A percentile compares a stretch with the other conserved stretches of the same genome.
Evolutionary conservation across 2,888 invertebrate species (phyloP).

Genomic region (Phania funesta): DNA sequence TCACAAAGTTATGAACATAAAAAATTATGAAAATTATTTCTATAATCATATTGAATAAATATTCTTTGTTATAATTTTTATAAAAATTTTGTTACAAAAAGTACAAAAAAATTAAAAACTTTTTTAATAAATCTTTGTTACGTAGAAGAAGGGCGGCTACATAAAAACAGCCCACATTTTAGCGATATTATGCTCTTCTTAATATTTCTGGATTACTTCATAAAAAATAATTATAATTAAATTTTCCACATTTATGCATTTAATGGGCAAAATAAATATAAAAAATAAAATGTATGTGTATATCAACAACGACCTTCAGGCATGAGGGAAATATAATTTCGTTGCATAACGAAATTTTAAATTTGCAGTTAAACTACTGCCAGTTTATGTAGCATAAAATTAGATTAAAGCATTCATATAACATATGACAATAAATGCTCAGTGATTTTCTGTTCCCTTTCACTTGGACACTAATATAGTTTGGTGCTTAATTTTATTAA

Average conservation of each 20-base stretch:
- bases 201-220: slow-evolving; percentile 35
- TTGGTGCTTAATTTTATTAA: no score
- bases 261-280: slow-evolving; percentile 20
- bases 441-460: not conserved
- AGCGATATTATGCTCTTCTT: no score
- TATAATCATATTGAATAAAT: no score
- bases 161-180: not conserved
- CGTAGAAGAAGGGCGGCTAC: not conserved
- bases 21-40: no score
- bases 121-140: no score
- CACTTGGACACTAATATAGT: not conserved
- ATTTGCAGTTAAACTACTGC: slow-evolving; percentile 12
- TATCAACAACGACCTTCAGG: not conserved
- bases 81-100: no score
- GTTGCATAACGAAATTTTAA: not conserved
- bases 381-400: slow-evolving; percentile 14
- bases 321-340: not conserved
- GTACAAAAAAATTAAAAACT: no score
- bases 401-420: slow-evolving; percentile 19
- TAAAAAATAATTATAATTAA: slow-evolving; percentile 60
- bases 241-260: slow-evolving; percentile 60
- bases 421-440: not conserved
- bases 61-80: no score
- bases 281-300: not conserved
- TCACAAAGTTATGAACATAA: no score